Evolutionary conservation across 2,888 invertebrate genomes (phyloP).

Genomic region (Limnephilus marmoratus): DNA sequence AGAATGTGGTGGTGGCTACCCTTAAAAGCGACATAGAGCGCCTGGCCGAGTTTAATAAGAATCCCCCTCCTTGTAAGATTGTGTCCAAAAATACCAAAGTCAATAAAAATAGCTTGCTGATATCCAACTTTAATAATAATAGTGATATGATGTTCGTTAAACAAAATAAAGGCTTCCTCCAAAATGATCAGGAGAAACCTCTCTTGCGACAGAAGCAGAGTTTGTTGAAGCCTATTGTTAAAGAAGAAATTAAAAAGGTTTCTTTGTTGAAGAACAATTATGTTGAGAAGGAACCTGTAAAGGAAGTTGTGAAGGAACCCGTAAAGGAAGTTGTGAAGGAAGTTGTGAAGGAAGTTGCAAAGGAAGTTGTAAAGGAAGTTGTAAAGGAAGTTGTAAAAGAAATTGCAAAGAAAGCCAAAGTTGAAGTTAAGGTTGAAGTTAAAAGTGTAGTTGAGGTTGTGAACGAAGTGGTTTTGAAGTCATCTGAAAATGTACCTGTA

Average conservation of each 20-base stretch:
- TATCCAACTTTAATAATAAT: constrained; percentile 56
- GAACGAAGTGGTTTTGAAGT: constrained; percentile 6
- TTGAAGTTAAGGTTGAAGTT: constrained; percentile 33
- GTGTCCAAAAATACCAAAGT: constrained; percentile 65
- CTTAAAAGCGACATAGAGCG: constrained; percentile 41
- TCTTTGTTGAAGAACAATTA: constrained; percentile 76
- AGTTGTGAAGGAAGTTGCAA: not conserved
- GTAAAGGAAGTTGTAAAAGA: not conserved
- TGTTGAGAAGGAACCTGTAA: constrained; percentile 41
- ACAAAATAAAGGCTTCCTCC: constrained; percentile 9
- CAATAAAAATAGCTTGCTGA: constrained; percentile 61
- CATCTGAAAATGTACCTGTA: constrained; percentile 9
- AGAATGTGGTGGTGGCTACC: constrained; percentile 31
- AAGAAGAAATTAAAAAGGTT: constrained; percentile 70
- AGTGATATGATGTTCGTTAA: constrained; percentile 34
- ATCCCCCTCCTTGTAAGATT: constrained; percentile 15
- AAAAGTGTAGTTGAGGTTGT: not conserved
- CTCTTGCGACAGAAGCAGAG: constrained; percentile 52
- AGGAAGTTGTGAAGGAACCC: not conserved
- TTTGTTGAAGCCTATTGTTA: constrained; percentile 60
- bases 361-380: constrained; percentile 34
- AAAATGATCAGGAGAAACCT: constrained; percentile 37
- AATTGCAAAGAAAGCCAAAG: not conserved
- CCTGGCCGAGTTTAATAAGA: constrained; percentile 47
- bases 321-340: not conserved